These are phyloP conservation scores for Nematostella vectensis DNA, from an alignment of 92 coral and sea anemone genomes.

Conservation along the genomic window DNA sequence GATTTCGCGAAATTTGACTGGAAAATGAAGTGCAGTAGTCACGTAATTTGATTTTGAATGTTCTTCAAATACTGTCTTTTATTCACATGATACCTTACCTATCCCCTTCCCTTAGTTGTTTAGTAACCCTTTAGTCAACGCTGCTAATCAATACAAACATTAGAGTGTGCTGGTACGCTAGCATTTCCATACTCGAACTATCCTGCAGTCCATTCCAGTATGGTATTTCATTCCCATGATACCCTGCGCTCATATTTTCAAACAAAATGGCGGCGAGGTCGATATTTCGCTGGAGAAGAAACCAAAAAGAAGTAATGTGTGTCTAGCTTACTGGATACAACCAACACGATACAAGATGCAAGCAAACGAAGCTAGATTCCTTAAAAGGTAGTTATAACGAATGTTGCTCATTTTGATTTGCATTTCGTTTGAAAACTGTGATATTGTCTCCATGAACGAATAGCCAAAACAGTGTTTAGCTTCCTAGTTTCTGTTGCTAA, in stretches of 20 bases:
- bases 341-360: constrained; percentile 31
- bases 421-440: background rate
- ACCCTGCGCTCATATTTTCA: background rate
- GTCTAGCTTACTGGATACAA: background rate
- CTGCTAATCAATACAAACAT: too few species aligned
- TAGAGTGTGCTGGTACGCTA: too few species aligned
- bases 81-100: too few species aligned
- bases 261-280: background rate
- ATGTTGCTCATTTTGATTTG: background rate
- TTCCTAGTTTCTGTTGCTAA: background rate
- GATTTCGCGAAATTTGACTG: too few species aligned
- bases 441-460: too few species aligned
- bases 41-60: too few species aligned
- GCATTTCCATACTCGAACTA: too few species aligned
- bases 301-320: background rate
- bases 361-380: constrained; percentile 71
- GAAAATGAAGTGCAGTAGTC: too few species aligned
- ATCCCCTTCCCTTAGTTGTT: too few species aligned
- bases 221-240: background rate
- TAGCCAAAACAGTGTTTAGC: too few species aligned
- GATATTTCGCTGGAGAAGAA: background rate
- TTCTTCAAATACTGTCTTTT: too few species aligned
- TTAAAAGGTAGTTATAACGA: constrained; percentile 39
- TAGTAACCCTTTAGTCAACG: too few species aligned
- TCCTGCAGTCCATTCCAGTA: background rate